Conservation (phyloP, 2,113 vertebrate genomes). For the Spea multiplicata region DNA sequence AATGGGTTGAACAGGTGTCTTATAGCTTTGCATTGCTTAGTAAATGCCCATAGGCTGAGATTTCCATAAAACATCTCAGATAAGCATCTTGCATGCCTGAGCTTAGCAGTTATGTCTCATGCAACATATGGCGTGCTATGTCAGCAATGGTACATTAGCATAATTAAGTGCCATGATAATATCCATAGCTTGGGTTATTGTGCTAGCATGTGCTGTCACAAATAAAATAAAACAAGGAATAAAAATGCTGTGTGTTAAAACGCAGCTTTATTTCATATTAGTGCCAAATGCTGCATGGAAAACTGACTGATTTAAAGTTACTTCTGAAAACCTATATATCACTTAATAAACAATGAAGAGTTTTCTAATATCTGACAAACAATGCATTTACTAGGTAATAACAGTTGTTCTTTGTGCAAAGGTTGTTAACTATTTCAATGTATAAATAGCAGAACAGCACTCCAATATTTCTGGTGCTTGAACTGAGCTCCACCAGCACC, state of each 20-base stretch:
- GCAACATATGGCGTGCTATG: slow-evolving; percentile 3
- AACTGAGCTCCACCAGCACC: not conserved
- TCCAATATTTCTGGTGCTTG: not conserved
- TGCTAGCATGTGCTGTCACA: not conserved
- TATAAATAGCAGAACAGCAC: not conserved
- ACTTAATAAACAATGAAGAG: no score
- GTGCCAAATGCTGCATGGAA: not conserved
- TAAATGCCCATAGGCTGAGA: slow-evolving; percentile 25
- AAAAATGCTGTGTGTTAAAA: not conserved
- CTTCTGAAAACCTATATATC: no score
- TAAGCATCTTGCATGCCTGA: slow-evolving; percentile 8
- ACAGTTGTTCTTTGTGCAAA: no score
- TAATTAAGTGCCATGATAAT: not conserved
- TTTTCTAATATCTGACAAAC: no score
- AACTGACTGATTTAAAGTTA: no score
- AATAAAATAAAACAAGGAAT: not conserved
- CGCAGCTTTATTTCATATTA: not conserved
- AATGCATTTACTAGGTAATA: no score
- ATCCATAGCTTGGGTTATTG: not conserved
- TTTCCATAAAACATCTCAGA: slow-evolving; percentile 14
- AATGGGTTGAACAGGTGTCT: slow-evolving; percentile 36
- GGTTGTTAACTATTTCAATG: no score
- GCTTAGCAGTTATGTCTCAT: slow-evolving; percentile 8
- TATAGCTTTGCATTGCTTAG: slow-evolving; percentile 26
- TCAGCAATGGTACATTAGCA: not conserved